Conservation (phyloP, 2,888 invertebrate species). For the Tuta absoluta region DNA sequence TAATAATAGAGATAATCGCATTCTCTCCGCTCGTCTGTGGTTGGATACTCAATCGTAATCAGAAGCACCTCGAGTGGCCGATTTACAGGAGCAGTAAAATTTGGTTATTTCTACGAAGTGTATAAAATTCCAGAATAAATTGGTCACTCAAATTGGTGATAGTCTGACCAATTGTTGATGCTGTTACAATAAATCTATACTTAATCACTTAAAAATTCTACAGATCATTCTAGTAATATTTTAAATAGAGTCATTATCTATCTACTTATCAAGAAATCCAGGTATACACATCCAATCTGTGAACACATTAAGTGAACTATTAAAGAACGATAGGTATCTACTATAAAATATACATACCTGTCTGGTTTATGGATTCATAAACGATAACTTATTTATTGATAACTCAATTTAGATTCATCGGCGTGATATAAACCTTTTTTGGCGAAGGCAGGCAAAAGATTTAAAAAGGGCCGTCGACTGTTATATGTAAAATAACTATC, state of each 20-base stretch:
- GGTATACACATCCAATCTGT: constrained; percentile 35
- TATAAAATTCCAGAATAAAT: too few species aligned
- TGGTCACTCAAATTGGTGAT: too few species aligned
- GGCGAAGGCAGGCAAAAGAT: too few species aligned
- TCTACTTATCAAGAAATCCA: neutral
- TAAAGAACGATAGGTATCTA: constrained; percentile 42
- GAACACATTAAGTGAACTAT: constrained; percentile 43
- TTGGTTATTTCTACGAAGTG: too few species aligned
- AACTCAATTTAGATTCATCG: neutral
- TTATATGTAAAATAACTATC: too few species aligned
- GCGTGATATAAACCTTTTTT: neutral
- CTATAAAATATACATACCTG: constrained; percentile 50
- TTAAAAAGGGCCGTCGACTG: too few species aligned
- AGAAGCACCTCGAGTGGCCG: neutral
- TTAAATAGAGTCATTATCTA: neutral
- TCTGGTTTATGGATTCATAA: constrained; percentile 3
- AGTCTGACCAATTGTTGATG: too few species aligned
- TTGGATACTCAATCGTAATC: constrained; percentile 23
- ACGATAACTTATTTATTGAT: constrained; percentile 8
- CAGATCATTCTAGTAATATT: neutral
- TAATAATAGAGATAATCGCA: constrained; percentile 26
- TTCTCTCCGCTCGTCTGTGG: constrained; percentile 3
- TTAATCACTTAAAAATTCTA: too few species aligned
- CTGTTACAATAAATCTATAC: too few species aligned
- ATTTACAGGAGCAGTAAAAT: too few species aligned